Evolutionary conservation across 1,140 invertebrate species (phyloP).

Genomic region (Heterodera carotae): DNA sequence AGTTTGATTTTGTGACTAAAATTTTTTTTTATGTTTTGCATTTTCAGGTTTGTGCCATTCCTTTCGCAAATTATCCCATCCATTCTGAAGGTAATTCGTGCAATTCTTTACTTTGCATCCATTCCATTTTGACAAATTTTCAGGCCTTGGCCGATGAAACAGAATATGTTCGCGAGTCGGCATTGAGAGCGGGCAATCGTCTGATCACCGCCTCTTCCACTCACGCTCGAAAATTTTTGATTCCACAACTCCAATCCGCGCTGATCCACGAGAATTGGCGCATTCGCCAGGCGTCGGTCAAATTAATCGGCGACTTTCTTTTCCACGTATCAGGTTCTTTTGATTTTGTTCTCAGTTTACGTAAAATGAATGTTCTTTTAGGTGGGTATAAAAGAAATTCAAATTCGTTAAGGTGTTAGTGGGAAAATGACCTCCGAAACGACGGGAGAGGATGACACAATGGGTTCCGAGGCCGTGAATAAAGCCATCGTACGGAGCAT

Average conservation of each 20-base stretch:
- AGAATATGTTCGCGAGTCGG: constrained; percentile 96
- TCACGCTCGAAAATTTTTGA: constrained; percentile 82
- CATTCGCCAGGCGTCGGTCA: constrained; percentile 92
- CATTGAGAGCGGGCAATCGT: constrained; percentile 89
- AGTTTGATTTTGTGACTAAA: background rate
- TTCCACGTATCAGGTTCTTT: constrained; percentile 81
- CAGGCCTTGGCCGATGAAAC: constrained; percentile 94
- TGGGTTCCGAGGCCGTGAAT: constrained; percentile 94
- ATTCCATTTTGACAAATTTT: constrained; percentile 28
- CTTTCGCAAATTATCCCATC: constrained; percentile 96
- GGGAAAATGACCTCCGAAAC: constrained; percentile 99
- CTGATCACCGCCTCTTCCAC: constrained; percentile 95
- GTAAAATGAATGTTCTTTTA: no score
- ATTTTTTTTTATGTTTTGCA: background rate
- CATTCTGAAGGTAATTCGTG: constrained; percentile 77
- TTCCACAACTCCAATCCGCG: constrained; percentile 90
- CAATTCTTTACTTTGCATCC: background rate
- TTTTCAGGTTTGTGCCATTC: constrained; percentile 79
- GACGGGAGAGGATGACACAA: constrained; percentile 95
- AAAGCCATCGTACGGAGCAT: constrained; percentile 47
- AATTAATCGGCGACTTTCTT: constrained; percentile 90
- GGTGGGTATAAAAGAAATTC: background rate
- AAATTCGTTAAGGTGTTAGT: constrained; percentile 73
- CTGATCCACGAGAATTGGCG: constrained; percentile 97
- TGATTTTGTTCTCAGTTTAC: no score